Evolutionary conservation across 2,888 invertebrate genomes (phyloP).

Genomic region (Phengaris arion): DNA sequence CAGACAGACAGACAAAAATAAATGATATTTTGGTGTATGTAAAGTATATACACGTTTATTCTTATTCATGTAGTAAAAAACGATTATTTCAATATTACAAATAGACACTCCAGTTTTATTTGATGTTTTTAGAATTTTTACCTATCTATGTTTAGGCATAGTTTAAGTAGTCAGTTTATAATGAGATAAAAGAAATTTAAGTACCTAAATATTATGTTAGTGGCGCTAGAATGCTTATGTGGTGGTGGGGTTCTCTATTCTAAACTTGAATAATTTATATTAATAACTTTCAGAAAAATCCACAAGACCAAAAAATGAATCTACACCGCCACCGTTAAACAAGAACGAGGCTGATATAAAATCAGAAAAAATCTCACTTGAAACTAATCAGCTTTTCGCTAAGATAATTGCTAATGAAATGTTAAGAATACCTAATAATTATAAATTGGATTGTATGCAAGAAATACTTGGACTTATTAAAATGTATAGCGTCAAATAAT

Average conservation of each 20-base stretch:
- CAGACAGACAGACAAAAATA: too few relatives aligned
- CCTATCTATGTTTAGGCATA: too few relatives aligned
- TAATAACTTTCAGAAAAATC: neutral
- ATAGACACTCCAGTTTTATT: too few relatives aligned
- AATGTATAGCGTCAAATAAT: neutral
- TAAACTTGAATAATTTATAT: neutral
- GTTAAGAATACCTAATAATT: conserved; percentile 7
- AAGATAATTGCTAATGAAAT: conserved; percentile 7
- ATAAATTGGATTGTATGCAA: conserved; percentile 2
- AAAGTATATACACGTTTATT: too few relatives aligned
- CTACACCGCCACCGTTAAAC: neutral
- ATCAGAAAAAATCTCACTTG: neutral
- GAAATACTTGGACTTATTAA: conserved; percentile 7
- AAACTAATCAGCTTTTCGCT: conserved; percentile 7
- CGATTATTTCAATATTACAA: too few relatives aligned
- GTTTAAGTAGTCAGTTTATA: too few relatives aligned
- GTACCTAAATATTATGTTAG: too few relatives aligned
- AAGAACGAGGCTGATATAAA: conserved; percentile 7
- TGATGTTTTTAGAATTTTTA: too few relatives aligned
- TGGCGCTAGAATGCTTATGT: too few relatives aligned
- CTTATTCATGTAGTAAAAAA: neutral
- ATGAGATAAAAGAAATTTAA: too few relatives aligned
- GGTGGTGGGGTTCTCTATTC: too few relatives aligned
- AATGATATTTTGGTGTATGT: too few relatives aligned
- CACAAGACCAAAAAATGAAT: neutral